Evolutionary conservation across 2,797 vertebrate species (phyloP), one percentile per base, ranked within the genome.

Genomic region (Hylomyscus alleni): DNA sequence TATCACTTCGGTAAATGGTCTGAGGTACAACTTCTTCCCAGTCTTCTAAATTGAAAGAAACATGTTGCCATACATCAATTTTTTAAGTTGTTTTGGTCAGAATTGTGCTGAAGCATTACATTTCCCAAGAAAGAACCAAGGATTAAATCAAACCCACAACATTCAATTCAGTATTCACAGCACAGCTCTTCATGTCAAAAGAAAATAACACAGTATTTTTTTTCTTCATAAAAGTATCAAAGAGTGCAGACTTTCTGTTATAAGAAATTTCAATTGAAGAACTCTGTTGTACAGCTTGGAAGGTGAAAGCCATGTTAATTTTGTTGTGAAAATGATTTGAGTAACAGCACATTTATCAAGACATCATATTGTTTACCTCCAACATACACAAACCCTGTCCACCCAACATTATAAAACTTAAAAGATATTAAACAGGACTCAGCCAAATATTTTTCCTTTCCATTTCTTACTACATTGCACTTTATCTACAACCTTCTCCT

Each of bases 61-160:
- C 19, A 19, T 85, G 4, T 89, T 72, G 82, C 62, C 6, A 87
- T 88, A 6, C 56, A 87, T 95, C 78, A 97, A 72, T 84, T 86
- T 72, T 29, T 97, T 96, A 62, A 58, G 3, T 56, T 96, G 22
- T 95, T 86, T 75, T 90, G 67, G 62, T 91, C 56, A 89, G 60
- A 94, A 97, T 94, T 65, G 8, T 93, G 78, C 24, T 87, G 95
- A 97, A 94, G 31, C 44, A 97, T 96, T 77, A 37, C 14, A 76
- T 95, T 72, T 81, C 58, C 54, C 73, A 62, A 76, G 81, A 80
- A 95, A 97, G 81, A 96, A 34, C 1, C 22, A 82, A 93, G 81
- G 19, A 91, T 95, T 97, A 96, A 98, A 97, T 97, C 95, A 97
- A 89, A 94, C 37, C 72, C n/a, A 73, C 14, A 87, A 78, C 90